Conservation (phyloP, 2,888 invertebrate genomes). For the Calameuta pallipes region DNA sequence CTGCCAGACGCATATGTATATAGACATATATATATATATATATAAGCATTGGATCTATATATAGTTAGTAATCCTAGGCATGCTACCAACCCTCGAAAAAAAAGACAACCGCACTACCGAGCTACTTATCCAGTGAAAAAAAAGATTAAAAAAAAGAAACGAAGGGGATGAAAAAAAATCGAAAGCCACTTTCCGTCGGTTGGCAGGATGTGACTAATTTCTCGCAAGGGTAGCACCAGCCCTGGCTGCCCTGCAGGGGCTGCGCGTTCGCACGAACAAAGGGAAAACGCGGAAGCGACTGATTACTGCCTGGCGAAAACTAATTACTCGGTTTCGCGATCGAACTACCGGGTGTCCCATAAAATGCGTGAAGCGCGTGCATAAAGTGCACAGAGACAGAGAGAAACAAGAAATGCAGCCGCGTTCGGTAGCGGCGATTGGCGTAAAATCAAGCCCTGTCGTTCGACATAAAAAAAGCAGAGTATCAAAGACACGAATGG, state of each 20-base stretch:
- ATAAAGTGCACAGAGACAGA: not conserved
- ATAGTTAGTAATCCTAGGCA: not conserved
- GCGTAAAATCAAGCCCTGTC: not conserved
- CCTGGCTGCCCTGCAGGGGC: not conserved
- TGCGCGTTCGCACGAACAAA: not conserved
- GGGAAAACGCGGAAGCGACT: not conserved
- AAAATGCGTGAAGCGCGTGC: not conserved
- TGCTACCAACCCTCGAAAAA: not conserved
- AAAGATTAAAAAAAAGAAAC: not conserved
- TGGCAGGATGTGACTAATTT: constrained; percentile 10
- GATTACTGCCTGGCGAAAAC: constrained; percentile 16
- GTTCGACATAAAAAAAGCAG: not conserved
- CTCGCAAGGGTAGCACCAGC: not conserved
- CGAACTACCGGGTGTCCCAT: not conserved
- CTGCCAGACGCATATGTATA: not conserved
- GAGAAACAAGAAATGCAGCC: not conserved
- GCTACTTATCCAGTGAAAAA: not conserved
- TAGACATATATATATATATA: not conserved
- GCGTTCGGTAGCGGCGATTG: not conserved
- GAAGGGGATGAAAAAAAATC: not conserved
- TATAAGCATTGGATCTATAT: not conserved
- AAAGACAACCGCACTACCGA: not conserved
- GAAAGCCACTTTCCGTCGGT: not conserved
- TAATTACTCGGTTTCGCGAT: not conserved
- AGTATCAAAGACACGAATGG: not conserved